Base-by-base conservation (phyloP, 2,888 invertebrate species). In the Podotricha telesiphe region DNA sequence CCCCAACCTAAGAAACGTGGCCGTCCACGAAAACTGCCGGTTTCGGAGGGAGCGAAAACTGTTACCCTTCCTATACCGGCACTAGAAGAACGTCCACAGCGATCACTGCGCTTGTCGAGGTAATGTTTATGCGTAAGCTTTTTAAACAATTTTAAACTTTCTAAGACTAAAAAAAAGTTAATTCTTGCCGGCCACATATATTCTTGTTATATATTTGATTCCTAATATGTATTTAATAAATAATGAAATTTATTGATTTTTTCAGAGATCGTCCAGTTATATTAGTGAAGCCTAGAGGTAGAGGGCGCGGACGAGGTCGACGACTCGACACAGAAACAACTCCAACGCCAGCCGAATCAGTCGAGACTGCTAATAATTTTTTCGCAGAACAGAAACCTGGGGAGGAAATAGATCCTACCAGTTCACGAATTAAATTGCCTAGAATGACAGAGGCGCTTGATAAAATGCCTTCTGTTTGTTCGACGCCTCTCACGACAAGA, bases 1-100 rank as follows among this genome's bases (percentile, higher is more conserved):
- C 93, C 93, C 6, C 87, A 88, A 74, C 93, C 93, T 1, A 90
- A 87, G 73, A 93, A 92, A 76, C 87, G 93, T 6, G 93, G 93
- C 8, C 85, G 93, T 53, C 93, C 93, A 17, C 84, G 93, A 15
- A 93, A 93, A 73, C 73, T 89, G 64, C 91, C 91, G 0, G 74
- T 91, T 1, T 84, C 88, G 0, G 93, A 91, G 71, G 83, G 82
- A 15, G 81, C 86, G 7, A 86, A 87, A 75, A 82, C 87, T 0
- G 71, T 76, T 17, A 75, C 80, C 0, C 74, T 91, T 67, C 91
- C 92, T 1, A 84, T 86, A 19, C 82, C 91, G 3, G 93, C 92
- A 1, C 80, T 92, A 3, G 93, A 93, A 69, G 93, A 93, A 76
- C 85, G 93, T 37, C 93, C 93, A 13, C 89, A 92, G 73, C 82